Conservation (phyloP, 2,113 vertebrate genomes). For the Paratilapia polleni region DNA sequence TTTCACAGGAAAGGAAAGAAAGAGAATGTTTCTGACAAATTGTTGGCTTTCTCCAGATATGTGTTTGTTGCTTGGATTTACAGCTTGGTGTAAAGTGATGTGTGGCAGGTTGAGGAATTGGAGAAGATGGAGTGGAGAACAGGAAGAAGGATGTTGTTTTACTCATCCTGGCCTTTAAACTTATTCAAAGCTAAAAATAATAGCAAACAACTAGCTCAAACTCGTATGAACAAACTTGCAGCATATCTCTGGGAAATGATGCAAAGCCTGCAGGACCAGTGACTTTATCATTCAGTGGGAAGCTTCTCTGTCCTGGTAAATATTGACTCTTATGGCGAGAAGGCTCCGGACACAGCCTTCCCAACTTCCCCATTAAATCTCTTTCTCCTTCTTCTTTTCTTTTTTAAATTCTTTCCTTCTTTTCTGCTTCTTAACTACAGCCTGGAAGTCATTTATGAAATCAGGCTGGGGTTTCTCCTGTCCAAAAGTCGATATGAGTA, state of each 20-base stretch:
- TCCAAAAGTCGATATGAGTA: slow-evolving; percentile 37
- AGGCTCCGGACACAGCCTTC: slow-evolving; percentile 7
- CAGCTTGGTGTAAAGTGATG: slow-evolving; percentile 4
- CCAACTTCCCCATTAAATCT: slow-evolving; percentile 20
- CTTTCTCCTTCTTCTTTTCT: neutral
- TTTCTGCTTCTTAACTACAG: slow-evolving; percentile 26
- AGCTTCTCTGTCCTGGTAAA: slow-evolving; percentile 37
- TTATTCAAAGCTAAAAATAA: too few relatives aligned
- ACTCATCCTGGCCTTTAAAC: too few relatives aligned
- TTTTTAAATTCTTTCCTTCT: neutral
- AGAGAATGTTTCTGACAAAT: neutral
- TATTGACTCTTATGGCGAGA: slow-evolving; percentile 29
- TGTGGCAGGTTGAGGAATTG: neutral
- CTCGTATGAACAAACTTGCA: neutral
- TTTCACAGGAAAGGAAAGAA: neutral
- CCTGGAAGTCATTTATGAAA: slow-evolving; percentile 63
- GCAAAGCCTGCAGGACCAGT: slow-evolving; percentile 1
- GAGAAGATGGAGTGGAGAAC: neutral
- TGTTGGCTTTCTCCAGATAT: slow-evolving; percentile 7
- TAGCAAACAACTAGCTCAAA: neutral
- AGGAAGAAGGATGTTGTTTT: neutral
- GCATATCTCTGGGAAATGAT: neutral
- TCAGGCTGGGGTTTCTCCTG: slow-evolving; percentile 39
- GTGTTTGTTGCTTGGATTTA: neutral
- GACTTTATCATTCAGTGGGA: slow-evolving; percentile 27